phyloP scores from a whole-genome alignment of 2,888 invertebrate species.

The Acanthosepion lycidas region DNA sequence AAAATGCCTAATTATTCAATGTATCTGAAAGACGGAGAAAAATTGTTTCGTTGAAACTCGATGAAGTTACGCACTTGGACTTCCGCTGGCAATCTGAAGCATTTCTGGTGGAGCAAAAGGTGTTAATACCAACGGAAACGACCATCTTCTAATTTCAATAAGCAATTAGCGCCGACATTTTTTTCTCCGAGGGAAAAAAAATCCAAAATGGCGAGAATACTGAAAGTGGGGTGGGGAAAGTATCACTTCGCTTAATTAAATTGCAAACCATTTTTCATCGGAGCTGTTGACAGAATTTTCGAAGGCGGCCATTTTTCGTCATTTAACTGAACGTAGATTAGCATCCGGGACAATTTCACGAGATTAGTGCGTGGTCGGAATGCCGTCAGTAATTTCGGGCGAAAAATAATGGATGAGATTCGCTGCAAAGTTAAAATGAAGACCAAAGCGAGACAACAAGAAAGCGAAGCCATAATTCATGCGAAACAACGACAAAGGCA shows the following conservation, averaged over 20 bases:
- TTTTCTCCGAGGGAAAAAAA: neutral
- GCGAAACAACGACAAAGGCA: neutral
- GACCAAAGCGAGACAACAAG: neutral
- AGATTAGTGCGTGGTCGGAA: neutral
- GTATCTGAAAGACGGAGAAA: too few species aligned
- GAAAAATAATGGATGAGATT: neutral
- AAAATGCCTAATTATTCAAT: too few species aligned
- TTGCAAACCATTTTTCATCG: neutral
- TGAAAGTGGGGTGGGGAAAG: neutral
- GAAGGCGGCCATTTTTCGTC: neutral
- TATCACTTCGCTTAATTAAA: neutral
- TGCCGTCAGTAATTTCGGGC: neutral
- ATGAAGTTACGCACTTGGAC: neutral
- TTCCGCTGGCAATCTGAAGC: neutral
- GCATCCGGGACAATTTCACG: neutral
- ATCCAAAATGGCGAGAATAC: neutral
- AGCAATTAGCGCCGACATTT: neutral
- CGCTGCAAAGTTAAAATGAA: neutral
- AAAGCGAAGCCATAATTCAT: neutral
- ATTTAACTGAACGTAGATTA: neutral
- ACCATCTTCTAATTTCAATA: neutral
- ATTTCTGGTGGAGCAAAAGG: neutral
- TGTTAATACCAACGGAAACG: neutral
- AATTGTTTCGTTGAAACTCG: neutral
- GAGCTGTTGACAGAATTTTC: neutral